A percentile compares a stretch with the other conserved stretches of the same genome.
Conservation (phyloP, 35 echinoderm and acorn worm genomes). For the Nesometra sesokonis region DNA sequence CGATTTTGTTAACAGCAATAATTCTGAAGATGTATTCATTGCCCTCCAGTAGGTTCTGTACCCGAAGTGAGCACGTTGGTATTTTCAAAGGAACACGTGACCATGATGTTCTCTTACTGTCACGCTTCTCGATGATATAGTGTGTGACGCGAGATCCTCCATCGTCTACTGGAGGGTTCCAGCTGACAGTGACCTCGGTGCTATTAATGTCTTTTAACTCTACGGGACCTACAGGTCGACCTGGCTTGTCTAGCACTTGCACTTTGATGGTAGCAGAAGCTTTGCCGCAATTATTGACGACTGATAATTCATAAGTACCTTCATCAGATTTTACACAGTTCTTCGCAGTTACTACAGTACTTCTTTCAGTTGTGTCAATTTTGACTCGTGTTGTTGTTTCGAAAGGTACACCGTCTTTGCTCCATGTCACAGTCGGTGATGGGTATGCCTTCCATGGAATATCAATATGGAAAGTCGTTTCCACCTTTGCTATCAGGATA, state of each 20-base stretch:
- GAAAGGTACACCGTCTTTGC: slow-evolving; percentile 57
- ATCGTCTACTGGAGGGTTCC: slow-evolving; percentile 51
- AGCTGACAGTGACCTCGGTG: slow-evolving; percentile 68
- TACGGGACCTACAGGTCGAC: slow-evolving; percentile 57
- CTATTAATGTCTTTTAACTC: slow-evolving; percentile 59
- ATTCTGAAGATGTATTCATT: slow-evolving; percentile 77
- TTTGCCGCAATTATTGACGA: slow-evolving; percentile 59
- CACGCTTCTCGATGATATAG: slow-evolving; percentile 89
- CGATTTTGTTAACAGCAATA: slow-evolving; percentile 79
- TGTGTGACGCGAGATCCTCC: slow-evolving; percentile 87
- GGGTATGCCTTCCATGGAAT: slow-evolving; percentile 83
- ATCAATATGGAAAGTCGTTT: slow-evolving; percentile 76
- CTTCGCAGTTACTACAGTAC: slow-evolving; percentile 66
- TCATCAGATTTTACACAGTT: slow-evolving; percentile 85
- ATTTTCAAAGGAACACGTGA: slow-evolving; percentile 32
- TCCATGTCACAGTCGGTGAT: slow-evolving; percentile 76
- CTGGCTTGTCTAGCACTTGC: slow-evolving; percentile 68
- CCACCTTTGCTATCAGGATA: slow-evolving; percentile 61
- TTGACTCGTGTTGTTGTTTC: slow-evolving; percentile 52
- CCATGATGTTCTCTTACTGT: slow-evolving; percentile 70
- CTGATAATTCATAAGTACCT: slow-evolving; percentile 42
- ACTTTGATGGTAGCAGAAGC: slow-evolving; percentile 57
- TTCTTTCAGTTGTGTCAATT: slow-evolving; percentile 67
- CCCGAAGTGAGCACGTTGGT: slow-evolving; percentile 32
- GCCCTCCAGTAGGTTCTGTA: slow-evolving; percentile 49